These are phyloP conservation scores for Gobio gobio DNA, from an alignment of 2,113 vertebrate genomes.

Conservation along the genomic window DNA sequence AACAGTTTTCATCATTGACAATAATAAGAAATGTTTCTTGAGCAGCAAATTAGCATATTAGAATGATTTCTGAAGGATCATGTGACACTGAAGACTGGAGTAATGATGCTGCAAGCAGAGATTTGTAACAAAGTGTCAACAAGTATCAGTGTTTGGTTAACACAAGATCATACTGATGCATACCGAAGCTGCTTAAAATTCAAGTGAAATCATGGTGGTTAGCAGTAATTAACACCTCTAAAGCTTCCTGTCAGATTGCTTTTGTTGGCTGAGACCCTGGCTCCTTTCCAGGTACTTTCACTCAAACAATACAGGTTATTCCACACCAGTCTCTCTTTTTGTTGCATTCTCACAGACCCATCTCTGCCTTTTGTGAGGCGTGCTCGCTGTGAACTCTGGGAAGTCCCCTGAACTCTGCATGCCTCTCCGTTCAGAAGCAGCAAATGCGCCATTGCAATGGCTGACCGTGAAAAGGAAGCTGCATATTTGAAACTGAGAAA, in stretches of 20 bases:
- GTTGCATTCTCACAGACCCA: slow-evolving; percentile 37
- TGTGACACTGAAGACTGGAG: neutral
- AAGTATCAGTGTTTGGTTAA: neutral
- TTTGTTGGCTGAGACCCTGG: slow-evolving; percentile 48
- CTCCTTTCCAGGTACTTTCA: slow-evolving; percentile 71
- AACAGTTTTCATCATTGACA: neutral
- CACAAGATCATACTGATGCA: neutral
- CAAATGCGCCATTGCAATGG: slow-evolving; percentile 54
- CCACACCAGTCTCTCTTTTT: slow-evolving; percentile 48
- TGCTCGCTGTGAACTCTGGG: slow-evolving; percentile 72
- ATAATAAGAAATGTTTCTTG: neutral
- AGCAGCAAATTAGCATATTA: neutral
- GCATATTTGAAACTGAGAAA: slow-evolving; percentile 55
- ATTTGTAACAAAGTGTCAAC: neutral
- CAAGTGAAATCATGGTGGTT: slow-evolving; percentile 25
- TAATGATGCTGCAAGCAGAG: neutral
- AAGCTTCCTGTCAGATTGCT: slow-evolving; percentile 44
- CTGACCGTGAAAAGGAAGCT: slow-evolving; percentile 43
- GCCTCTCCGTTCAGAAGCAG: slow-evolving; percentile 52
- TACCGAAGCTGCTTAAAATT: slow-evolving; percentile 1
- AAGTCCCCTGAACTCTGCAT: slow-evolving; percentile 75
- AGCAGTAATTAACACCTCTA: slow-evolving; percentile 43
- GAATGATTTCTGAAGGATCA: neutral
- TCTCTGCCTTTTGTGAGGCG: slow-evolving; percentile 47
- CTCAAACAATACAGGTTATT: slow-evolving; percentile 64